phyloP scores from a whole-genome alignment of 2,113 vertebrate species.

The Choloepus hoffmanni region DNA sequence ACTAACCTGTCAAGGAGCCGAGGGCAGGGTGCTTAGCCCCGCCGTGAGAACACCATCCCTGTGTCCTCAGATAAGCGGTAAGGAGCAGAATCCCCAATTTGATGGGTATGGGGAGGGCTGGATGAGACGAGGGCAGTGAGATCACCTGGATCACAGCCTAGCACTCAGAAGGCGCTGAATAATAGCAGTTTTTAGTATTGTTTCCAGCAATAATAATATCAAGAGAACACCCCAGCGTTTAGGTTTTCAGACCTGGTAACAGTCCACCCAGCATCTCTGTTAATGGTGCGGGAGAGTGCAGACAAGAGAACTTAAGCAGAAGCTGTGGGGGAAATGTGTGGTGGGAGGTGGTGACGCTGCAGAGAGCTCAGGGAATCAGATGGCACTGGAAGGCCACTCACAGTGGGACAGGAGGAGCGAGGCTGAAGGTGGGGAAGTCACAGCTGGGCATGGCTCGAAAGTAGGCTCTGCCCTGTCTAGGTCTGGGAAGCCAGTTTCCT shows the following conservation, averaged over 20 bases:
- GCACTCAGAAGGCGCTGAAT: background rate
- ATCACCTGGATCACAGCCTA: background rate
- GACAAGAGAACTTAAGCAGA: background rate
- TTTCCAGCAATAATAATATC: background rate
- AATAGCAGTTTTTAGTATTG: background rate
- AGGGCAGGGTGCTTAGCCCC: background rate
- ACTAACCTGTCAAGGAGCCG: background rate
- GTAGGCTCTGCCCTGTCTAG: background rate
- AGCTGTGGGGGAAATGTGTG: background rate
- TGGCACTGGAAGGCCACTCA: background rate
- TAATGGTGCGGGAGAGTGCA: background rate
- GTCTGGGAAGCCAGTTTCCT: background rate
- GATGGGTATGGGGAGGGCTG: background rate
- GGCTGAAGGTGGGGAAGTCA: background rate
- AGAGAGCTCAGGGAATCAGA: background rate
- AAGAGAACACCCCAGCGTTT: background rate
- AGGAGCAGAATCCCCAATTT: background rate
- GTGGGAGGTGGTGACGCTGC: background rate
- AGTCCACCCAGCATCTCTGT: background rate
- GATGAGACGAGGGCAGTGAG: background rate
- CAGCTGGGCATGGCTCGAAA: background rate
- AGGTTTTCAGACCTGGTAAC: background rate
- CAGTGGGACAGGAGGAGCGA: rapidly evolving
- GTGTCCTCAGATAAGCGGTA: background rate
- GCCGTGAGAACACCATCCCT: no score